Percentiles rank a stretch among this genome's conserved stretches.
phyloP scores from a whole-genome alignment of 2,113 vertebrate species.

The Ranitomeya imitator region DNA sequence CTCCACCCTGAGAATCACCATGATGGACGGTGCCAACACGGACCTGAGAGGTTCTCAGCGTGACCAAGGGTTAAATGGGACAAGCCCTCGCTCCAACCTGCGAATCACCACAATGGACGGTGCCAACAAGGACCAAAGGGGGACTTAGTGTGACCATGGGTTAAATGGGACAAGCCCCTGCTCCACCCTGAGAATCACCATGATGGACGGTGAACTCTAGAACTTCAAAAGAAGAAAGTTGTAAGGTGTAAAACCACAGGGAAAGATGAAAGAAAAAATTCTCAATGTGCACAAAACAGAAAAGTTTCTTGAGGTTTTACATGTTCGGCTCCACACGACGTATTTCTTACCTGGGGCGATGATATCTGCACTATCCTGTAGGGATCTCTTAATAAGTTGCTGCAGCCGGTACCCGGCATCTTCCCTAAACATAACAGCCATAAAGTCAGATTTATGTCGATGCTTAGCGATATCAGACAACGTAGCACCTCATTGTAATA shows the following conservation, averaged over 20 bases:
- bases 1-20: too few species aligned
- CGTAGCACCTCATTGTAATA: constrained; percentile 35
- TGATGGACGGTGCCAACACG: too few species aligned
- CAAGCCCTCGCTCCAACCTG: too few species aligned
- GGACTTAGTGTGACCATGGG: too few species aligned
- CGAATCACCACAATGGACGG: too few species aligned
- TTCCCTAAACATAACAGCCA: constrained; percentile 27
- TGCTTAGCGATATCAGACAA: constrained; percentile 11
- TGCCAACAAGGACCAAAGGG: too few species aligned
- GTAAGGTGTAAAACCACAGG: not conserved
- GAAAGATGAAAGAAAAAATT: not conserved
- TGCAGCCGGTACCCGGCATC: constrained; percentile 5
- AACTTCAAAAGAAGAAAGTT: not conserved
- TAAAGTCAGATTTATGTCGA: constrained; percentile 25
- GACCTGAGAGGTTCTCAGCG: too few species aligned
- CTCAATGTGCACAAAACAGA: not conserved
- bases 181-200: too few species aligned
- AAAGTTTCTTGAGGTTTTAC: not conserved
- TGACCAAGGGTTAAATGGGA: too few species aligned
- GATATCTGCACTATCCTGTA: not conserved
- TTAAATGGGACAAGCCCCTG: too few species aligned
- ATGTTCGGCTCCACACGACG: not conserved
- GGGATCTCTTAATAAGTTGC: constrained; percentile 32
- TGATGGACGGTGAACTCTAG: too few species aligned
- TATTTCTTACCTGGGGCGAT: not conserved